phyloP scores from a whole-genome alignment of 2,113 vertebrate genomes.

The Motacilla alba region DNA sequence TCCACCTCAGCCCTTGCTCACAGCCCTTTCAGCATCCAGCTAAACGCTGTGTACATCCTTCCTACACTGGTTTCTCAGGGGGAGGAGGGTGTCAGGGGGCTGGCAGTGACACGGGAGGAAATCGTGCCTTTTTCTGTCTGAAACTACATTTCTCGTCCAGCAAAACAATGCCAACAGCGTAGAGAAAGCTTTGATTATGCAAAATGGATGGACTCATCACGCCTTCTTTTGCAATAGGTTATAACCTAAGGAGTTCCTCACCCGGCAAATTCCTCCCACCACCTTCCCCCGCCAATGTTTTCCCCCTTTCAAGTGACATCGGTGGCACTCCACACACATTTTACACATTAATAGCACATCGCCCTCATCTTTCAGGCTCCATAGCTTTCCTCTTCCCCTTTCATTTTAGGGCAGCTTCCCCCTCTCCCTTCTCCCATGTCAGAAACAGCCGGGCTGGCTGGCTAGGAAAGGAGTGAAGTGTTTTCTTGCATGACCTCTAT shows the following conservation, averaged over 20 bases:
- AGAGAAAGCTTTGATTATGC: slow-evolving; percentile 46
- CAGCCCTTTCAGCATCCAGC: neutral
- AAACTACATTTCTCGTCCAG: slow-evolving; percentile 40
- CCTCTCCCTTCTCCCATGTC: slow-evolving; percentile 12
- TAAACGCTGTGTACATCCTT: neutral
- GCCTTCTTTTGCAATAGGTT: slow-evolving; percentile 18
- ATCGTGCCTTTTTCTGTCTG: neutral
- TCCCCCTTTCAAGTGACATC: neutral
- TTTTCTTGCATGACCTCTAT: slow-evolving; percentile 72
- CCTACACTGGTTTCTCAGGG: neutral
- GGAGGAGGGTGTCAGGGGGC: neutral
- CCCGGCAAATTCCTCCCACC: neutral
- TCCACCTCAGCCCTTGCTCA: neutral
- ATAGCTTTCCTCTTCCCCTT: neutral
- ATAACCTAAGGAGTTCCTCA: slow-evolving; percentile 41
- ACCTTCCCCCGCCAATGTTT: neutral
- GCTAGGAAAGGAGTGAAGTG: slow-evolving; percentile 23
- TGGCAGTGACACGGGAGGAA: neutral
- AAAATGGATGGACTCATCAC: slow-evolving; percentile 56
- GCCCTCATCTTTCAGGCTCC: slow-evolving; percentile 44
- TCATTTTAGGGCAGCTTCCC: neutral
- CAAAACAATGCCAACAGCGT: slow-evolving; percentile 39
- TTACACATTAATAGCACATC: slow-evolving; percentile 6
- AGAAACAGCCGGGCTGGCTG: neutral
- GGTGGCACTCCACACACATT: neutral